Evolutionary conservation across 2,797 vertebrate species (phyloP), one percentile per base, ranked within the genome.

Genomic region (Otus scops): DNA sequence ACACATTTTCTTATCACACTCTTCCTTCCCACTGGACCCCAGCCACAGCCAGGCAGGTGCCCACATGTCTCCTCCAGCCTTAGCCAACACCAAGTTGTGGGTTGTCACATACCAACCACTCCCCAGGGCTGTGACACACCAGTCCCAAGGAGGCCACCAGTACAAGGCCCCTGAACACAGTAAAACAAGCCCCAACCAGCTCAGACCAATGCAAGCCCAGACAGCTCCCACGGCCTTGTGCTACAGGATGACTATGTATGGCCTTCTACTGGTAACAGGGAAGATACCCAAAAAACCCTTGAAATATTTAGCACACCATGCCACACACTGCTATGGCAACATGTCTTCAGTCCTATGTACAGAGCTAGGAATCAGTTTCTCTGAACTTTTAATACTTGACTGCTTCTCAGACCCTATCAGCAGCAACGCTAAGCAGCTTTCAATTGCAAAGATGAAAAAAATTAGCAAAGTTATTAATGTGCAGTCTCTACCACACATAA

Each of bases 31-130:
- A 3, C 6, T 10, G 45, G n/a, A 63, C 14, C 27, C 47, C 34
- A 45, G n/a, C 28, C 36, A 47, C n/a, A 76, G 68, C 3, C 38
- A 51, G 43, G 65, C 10, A 16, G 48, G 14, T 16, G 11, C 11
- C 18, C 22, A 12, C 10, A 5, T 1, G 0, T 4, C 32, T 63
- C 22, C 48, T 36, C 24, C 80, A 85, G 38, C 27, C 36, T 18
- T 47, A 57, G 73, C 7, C 28, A 50, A 50, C 11, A 23, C 7
- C 15, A 38, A 9, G 18, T 28, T 56, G 10, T 11, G 24, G 5
- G 3, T 18, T 65, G 32, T 27, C 63, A 19, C 21, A 13, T 4
- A 36, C 7, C 2, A 4, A 11, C 0, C 5, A 11, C 0, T 4
- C 6, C 28, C 36, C n/a, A 20, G 30, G 45, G 22, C 28, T 65